These are phyloP conservation scores for Aphidius colemani DNA, from an alignment of 2,888 invertebrate species.

Conservation along the genomic window DNA sequence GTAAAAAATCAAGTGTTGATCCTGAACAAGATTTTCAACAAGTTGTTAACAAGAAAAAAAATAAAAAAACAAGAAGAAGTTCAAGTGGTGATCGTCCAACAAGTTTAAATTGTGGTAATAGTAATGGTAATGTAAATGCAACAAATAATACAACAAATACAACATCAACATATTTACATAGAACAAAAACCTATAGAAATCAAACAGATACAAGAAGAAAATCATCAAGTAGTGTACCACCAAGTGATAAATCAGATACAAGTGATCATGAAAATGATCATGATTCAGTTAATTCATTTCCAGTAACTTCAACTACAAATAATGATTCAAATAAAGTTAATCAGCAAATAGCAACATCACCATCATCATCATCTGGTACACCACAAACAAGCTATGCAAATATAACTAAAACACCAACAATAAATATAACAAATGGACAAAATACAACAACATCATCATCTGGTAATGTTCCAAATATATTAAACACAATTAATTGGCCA, in stretches of 20 bases:
- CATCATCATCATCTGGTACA: constrained; percentile 58
- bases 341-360: not conserved
- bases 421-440: constrained; percentile 47
- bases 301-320: constrained; percentile 65
- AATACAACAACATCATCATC: constrained; percentile 48
- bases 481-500: constrained; percentile 50
- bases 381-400: constrained; percentile 79
- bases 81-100: constrained; percentile 51
- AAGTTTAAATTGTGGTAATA: too few species aligned
- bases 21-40: constrained; percentile 75
- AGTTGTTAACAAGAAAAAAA: constrained; percentile 81
- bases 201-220: constrained; percentile 64
- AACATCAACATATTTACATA: constrained; percentile 50
- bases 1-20: constrained; percentile 51
- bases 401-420: constrained; percentile 69
- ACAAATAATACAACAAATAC: too few species aligned
- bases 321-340: constrained; percentile 50
- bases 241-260: constrained; percentile 80
- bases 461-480: constrained; percentile 45
- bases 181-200: constrained; percentile 51
- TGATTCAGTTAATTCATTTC: constrained; percentile 85
- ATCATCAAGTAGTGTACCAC: constrained; percentile 79
- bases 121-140: too few species aligned
- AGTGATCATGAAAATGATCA: constrained; percentile 82
- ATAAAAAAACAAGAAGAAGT: constrained; percentile 67